Evolutionary conservation across 2,113 vertebrate species (phyloP).

Genomic region (Sporophila hypoxantha): DNA sequence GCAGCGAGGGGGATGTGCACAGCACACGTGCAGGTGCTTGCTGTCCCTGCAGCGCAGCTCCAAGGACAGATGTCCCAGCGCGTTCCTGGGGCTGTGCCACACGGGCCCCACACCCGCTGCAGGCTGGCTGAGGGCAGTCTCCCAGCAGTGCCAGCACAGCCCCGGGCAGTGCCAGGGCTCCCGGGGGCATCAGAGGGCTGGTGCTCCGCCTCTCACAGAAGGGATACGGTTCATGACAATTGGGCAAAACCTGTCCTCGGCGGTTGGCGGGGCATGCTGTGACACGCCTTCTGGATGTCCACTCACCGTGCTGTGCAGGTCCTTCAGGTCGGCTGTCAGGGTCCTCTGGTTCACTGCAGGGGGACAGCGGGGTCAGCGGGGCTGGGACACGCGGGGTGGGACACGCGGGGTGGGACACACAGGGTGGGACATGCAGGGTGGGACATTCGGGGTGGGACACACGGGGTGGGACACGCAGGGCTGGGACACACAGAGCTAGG

Average conservation of each 20-base stretch:
- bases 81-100: background rate
- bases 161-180: fast-evolving
- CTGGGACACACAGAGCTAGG: too few species aligned
- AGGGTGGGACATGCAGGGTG: background rate
- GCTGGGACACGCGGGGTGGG: too few species aligned
- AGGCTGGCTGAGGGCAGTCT: background rate
- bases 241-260: slow-evolving; percentile 87
- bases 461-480: background rate
- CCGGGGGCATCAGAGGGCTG: fast-evolving
- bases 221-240: slow-evolving; percentile 89
- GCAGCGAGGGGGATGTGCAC: background rate
- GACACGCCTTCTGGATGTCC: slow-evolving; percentile 90
- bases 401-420: too few species aligned
- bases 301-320: slow-evolving; percentile 85
- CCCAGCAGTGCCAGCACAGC: fast-evolving
- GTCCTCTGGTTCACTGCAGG: slow-evolving; percentile 87
- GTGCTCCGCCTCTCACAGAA: background rate
- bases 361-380: background rate
- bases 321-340: slow-evolving; percentile 84
- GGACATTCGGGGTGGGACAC: background rate
- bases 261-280: slow-evolving; percentile 78
- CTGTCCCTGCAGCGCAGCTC: background rate
- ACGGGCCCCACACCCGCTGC: background rate
- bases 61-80: background rate
- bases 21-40: background rate